Conservation (phyloP, 2,113 vertebrate genomes). For the Turnix velox region DNA sequence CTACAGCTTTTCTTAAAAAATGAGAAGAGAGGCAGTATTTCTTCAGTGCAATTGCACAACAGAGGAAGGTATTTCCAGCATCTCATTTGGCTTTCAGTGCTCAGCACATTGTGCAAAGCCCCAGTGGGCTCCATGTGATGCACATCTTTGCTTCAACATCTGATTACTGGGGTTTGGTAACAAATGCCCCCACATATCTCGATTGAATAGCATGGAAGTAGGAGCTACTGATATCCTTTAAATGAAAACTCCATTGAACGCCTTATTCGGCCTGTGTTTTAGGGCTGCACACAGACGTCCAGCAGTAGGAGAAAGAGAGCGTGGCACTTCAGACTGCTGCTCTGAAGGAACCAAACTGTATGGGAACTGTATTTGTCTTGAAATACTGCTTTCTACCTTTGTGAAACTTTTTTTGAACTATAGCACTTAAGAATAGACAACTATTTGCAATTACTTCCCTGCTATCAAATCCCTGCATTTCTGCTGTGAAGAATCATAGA, state of each 20-base stretch:
- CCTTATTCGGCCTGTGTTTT: background rate
- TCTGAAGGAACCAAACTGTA: background rate
- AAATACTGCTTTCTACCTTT: background rate
- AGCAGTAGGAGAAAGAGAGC: background rate
- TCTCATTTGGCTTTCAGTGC: background rate
- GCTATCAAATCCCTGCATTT: background rate
- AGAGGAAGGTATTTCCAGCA: background rate
- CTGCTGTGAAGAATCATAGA: background rate
- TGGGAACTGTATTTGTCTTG: background rate
- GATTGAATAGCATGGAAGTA: background rate
- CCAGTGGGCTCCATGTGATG: background rate
- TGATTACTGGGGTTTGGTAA: background rate
- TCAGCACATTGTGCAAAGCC: slow-evolving; percentile 22
- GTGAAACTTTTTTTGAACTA: background rate
- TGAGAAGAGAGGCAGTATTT: background rate
- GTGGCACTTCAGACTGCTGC: background rate
- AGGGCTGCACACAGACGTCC: background rate
- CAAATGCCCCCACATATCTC: background rate
- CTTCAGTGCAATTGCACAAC: background rate
- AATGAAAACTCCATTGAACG: background rate
- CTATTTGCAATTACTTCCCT: background rate
- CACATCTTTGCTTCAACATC: background rate
- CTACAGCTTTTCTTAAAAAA: background rate
- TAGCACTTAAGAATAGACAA: background rate
- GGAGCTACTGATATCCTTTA: background rate